Conservation (phyloP, 2,113 vertebrate species). For the Noctilio leporinus region DNA sequence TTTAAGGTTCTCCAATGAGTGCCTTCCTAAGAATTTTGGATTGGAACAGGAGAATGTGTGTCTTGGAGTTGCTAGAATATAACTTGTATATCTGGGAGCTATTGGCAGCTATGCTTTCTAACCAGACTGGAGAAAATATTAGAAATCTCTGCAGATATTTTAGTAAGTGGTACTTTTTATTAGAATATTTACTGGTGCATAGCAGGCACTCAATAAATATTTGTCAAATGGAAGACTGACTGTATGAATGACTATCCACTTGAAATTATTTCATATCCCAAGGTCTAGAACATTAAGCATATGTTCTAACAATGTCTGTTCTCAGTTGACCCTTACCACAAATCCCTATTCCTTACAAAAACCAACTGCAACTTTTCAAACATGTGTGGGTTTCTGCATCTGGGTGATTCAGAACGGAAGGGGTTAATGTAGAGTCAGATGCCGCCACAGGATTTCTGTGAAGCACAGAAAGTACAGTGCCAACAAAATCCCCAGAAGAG, state of each 20-base stretch:
- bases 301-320: background rate
- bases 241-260: background rate
- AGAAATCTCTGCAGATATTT: background rate
- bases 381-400: background rate
- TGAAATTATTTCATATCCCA: background rate
- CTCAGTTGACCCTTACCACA: background rate
- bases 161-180: background rate
- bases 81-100: background rate
- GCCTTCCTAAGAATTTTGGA: background rate
- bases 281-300: conserved; percentile 9
- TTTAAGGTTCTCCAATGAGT: background rate
- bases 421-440: conserved; percentile 73
- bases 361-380: background rate
- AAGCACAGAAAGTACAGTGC: conserved; percentile 74
- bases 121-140: background rate
- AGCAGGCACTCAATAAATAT: conserved; percentile 10
- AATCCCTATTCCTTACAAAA: conserved; percentile 21
- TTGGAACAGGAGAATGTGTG: background rate
- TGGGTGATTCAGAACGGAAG: conserved; percentile 39
- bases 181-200: background rate
- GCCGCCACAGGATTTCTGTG: conserved; percentile 40
- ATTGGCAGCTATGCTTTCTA: background rate
- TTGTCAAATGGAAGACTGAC: conserved; percentile 31
- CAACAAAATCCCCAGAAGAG: conserved; percentile 80
- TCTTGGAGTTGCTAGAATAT: background rate